Evolutionary conservation across 2,797 vertebrate genomes (phyloP).

Genomic region (Oryzias dopingdopingensis): DNA sequence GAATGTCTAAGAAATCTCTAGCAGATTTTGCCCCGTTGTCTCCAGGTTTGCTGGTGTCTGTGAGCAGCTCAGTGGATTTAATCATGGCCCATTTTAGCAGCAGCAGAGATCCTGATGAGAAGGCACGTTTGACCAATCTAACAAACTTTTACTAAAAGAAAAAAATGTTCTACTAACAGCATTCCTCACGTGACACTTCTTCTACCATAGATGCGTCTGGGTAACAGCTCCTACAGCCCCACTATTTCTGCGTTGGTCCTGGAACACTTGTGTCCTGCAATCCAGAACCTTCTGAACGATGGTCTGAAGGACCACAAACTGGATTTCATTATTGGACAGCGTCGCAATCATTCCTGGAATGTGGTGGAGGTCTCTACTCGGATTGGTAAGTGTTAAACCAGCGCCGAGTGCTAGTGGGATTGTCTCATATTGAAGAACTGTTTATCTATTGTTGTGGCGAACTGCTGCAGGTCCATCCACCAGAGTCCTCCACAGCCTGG

Average conservation of each 20-base stretch:
- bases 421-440: neutral
- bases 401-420: no score
- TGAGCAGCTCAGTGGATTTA: conserved; percentile 91
- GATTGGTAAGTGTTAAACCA: conserved; percentile 72
- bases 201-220: conserved; percentile 84
- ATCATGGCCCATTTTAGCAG: conserved; percentile 93
- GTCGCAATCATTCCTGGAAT: conserved; percentile 88
- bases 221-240: conserved; percentile 90
- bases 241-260: conserved; percentile 88
- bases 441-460: conserved; percentile 5
- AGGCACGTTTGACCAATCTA: conserved; percentile 65
- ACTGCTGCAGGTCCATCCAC: conserved; percentile 82
- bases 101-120: conserved; percentile 89
- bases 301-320: conserved; percentile 90
- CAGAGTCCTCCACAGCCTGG: conserved; percentile 84
- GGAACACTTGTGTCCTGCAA: conserved; percentile 90
- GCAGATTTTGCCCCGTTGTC: conserved; percentile 7
- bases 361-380: conserved; percentile 89
- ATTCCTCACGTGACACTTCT: conserved; percentile 12
- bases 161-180: conserved; percentile 22
- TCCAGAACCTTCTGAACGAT: conserved; percentile 87
- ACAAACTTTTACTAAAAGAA: conserved; percentile 2
- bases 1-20: conserved; percentile 2
- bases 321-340: conserved; percentile 89
- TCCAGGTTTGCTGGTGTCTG: conserved; percentile 87